Evolutionary conservation across 2,113 vertebrate genomes (phyloP).

Genomic region (Eulemur rufifrons): DNA sequence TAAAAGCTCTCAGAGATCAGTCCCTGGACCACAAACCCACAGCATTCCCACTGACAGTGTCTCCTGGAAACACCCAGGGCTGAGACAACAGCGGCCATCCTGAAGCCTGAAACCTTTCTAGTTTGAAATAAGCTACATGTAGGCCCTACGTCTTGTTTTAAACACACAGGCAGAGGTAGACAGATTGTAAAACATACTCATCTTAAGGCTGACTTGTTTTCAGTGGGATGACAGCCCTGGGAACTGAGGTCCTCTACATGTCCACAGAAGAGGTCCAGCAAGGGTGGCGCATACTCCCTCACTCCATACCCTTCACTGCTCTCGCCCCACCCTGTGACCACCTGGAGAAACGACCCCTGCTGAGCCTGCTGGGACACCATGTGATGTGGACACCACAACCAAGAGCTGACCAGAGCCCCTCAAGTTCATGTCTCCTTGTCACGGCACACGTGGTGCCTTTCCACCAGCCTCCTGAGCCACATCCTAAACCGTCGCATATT

Average conservation of each 20-base stretch:
- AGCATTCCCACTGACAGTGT: background rate
- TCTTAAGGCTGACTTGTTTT: background rate
- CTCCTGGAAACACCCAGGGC: conserved; percentile 29
- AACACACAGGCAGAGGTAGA: background rate
- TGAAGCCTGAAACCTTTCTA: conserved; percentile 8
- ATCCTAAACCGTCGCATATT: background rate
- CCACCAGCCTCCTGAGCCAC: background rate
- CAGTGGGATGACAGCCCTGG: conserved; percentile 15
- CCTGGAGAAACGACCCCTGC: background rate
- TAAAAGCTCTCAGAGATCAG: background rate
- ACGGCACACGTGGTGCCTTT: background rate
- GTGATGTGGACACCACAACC: background rate
- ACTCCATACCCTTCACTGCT: background rate
- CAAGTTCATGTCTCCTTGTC: background rate
- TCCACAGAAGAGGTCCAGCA: conserved; percentile 24
- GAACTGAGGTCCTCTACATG: conserved; percentile 43
- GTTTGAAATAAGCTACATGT: background rate
- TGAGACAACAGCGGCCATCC: background rate
- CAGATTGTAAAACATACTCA: background rate
- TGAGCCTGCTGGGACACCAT: background rate
- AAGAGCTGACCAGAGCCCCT: background rate
- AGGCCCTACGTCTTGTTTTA: background rate
- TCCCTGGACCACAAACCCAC: background rate
- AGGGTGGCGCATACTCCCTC: background rate
- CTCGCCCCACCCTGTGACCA: background rate